Evolutionary conservation across 30 jellyfish, hydroid and myxozoan genomes (phyloP).

Genomic region (Catostylus mosaicus): DNA sequence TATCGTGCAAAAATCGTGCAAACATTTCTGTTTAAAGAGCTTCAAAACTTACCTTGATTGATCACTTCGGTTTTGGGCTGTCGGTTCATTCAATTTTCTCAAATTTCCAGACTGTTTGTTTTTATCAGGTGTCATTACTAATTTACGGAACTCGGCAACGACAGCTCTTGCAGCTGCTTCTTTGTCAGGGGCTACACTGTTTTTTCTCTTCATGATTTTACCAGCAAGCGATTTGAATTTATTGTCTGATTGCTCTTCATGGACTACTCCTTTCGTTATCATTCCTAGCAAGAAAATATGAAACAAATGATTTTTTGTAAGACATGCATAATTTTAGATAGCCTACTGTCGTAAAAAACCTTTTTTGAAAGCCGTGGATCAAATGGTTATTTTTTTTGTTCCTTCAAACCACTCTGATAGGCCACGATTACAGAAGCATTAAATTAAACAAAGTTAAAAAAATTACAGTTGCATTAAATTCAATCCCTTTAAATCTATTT

Average conservation of each 20-base stretch:
- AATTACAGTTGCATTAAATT: not conserved
- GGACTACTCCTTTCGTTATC: not conserved
- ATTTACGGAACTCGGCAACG: constrained; percentile 36
- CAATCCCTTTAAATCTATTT: not conserved
- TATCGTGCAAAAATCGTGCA: no score
- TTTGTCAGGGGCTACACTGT: constrained; percentile 36
- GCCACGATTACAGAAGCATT: no score
- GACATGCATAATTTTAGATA: no score
- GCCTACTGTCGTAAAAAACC: no score
- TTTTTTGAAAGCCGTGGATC: no score
- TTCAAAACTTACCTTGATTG: constrained; percentile 34
- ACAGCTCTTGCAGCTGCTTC: constrained; percentile 25
- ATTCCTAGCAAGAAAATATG: constrained; percentile 5
- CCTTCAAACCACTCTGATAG: no score
- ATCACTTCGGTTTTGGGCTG: not conserved
- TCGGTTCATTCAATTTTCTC: constrained; percentile 15
- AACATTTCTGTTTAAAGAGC: no score
- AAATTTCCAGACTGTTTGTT: not conserved
- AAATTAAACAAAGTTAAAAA: not conserved
- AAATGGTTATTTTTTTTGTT: no score
- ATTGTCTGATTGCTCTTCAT: constrained; percentile 11
- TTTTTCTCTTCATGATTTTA: constrained; percentile 7
- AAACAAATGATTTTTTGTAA: no score
- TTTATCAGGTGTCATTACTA: constrained; percentile 3
- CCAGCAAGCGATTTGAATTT: constrained; percentile 9